phyloP scores from a whole-genome alignment of 1,140 invertebrate genomes.

The Cyrtorhinus lividipennis region DNA sequence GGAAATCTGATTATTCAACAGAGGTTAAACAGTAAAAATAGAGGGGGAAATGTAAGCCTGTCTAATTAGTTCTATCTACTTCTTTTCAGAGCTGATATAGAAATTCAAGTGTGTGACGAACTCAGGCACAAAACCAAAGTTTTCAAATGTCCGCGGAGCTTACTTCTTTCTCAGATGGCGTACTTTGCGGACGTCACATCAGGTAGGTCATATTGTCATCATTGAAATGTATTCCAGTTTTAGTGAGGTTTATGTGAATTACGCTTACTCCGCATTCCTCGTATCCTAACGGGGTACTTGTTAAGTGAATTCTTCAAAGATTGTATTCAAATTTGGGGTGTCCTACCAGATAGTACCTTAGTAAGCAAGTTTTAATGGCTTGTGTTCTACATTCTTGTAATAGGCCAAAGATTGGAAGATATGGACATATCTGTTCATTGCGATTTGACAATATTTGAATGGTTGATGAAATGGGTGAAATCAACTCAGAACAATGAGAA shows the following conservation, averaged over 20 bases:
- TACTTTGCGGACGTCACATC: slow-evolving; percentile 82
- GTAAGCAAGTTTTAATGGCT: too few relatives aligned
- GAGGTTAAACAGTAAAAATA: too few relatives aligned
- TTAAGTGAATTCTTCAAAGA: too few relatives aligned
- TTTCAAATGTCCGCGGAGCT: slow-evolving; percentile 69
- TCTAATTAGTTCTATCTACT: background rate
- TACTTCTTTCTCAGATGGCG: slow-evolving; percentile 80
- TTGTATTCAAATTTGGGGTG: too few relatives aligned
- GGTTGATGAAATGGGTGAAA: slow-evolving; percentile 91
- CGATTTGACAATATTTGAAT: slow-evolving; percentile 85
- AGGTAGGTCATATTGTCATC: slow-evolving; percentile 29
- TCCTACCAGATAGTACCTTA: too few relatives aligned
- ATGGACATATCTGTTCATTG: slow-evolving; percentile 95
- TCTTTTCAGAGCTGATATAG: slow-evolving; percentile 52
- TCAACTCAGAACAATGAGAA: background rate
- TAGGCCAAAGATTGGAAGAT: slow-evolving; percentile 69
- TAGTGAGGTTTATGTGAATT: too few relatives aligned
- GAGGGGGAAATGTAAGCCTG: too few relatives aligned
- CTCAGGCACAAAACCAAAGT: slow-evolving; percentile 72
- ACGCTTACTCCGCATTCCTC: too few relatives aligned
- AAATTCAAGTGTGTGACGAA: slow-evolving; percentile 79
- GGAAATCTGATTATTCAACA: too few relatives aligned
- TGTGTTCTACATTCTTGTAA: too few relatives aligned
- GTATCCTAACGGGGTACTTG: too few relatives aligned
- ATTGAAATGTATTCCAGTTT: too few relatives aligned